Percentiles rank a stretch among this genome's conserved stretches.
phyloP scores from a whole-genome alignment of 2,888 invertebrate species.

The Euproctis similis region DNA sequence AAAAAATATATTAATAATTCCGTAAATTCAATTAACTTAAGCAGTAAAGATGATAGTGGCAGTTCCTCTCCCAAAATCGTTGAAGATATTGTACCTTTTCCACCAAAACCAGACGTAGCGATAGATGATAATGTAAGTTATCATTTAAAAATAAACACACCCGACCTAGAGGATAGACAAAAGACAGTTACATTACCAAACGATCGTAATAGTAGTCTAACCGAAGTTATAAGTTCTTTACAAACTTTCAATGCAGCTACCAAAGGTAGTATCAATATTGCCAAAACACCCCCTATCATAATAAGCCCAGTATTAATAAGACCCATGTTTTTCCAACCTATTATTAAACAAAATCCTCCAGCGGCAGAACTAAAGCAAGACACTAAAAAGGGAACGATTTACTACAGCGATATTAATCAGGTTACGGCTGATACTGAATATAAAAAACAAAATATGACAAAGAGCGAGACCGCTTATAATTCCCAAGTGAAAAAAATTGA shows the following conservation, averaged over 20 bases:
- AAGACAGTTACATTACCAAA: slow-evolving; percentile 17
- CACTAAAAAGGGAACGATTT: slow-evolving; percentile 42
- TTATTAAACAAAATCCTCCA: slow-evolving; percentile 7
- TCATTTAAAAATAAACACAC: slow-evolving; percentile 61
- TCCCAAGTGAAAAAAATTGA: slow-evolving; percentile 17
- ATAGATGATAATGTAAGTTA: slow-evolving; percentile 55
- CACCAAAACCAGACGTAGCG: slow-evolving; percentile 17
- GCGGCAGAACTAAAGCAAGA: slow-evolving; percentile 15
- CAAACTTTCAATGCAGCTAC: slow-evolving; percentile 48
- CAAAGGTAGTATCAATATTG: slow-evolving; percentile 38
- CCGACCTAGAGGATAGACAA: slow-evolving; percentile 32
- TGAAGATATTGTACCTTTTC: slow-evolving; percentile 8
- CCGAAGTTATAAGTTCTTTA: slow-evolving; percentile 26
- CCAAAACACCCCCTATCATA: slow-evolving; percentile 44
- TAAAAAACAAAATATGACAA: slow-evolving; percentile 35
- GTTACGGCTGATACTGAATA: slow-evolving; percentile 31
- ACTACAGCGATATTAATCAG: slow-evolving; percentile 60
- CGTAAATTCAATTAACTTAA: slow-evolving; percentile 2
- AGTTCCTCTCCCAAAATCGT: slow-evolving; percentile 21
- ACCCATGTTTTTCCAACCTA: slow-evolving; percentile 48
- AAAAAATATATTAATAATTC: slow-evolving; percentile 9
- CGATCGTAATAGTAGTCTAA: slow-evolving; percentile 18
- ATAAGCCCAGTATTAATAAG: slow-evolving; percentile 59
- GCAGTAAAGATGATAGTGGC: slow-evolving; percentile 3
- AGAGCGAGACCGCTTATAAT: slow-evolving; percentile 13